Conservation (phyloP, 2,113 vertebrate genomes). For the Alosa alosa region DNA sequence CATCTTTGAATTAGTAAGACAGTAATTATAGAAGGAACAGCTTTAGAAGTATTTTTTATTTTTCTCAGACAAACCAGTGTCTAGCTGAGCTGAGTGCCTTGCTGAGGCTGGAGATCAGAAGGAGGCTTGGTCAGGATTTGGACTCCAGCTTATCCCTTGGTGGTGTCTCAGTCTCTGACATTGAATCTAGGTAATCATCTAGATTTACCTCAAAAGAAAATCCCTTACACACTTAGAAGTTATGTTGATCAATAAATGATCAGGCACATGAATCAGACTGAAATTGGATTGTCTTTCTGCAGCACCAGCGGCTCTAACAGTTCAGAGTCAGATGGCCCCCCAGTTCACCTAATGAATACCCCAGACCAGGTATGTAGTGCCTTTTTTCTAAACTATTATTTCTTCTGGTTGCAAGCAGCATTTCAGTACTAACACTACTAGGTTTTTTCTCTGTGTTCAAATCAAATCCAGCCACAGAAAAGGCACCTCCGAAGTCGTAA, state of each 20-base stretch:
- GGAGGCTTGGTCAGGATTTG: conserved; percentile 62
- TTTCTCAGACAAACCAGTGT: conserved; percentile 60
- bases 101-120: conserved; percentile 64
- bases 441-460: not conserved
- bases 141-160: conserved; percentile 60
- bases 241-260: not conserved
- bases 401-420: not conserved
- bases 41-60: not conserved
- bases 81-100: conserved; percentile 66
- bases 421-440: not conserved
- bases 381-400: not conserved
- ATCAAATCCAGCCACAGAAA: conserved; percentile 58
- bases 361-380: conserved; percentile 43
- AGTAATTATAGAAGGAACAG: not conserved
- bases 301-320: conserved; percentile 89
- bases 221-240: not conserved
- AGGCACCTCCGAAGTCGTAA: conserved; percentile 70
- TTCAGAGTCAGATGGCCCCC: conserved; percentile 78
- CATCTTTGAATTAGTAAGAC: too few species aligned
- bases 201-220: not conserved
- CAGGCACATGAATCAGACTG: not conserved
- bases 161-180: conserved; percentile 74
- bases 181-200: conserved; percentile 84
- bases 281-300: conserved; percentile 39
- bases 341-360: conserved; percentile 62